Conservation (phyloP, 2,888 invertebrate genomes). For the Hirtodrosophila duncani region DNA sequence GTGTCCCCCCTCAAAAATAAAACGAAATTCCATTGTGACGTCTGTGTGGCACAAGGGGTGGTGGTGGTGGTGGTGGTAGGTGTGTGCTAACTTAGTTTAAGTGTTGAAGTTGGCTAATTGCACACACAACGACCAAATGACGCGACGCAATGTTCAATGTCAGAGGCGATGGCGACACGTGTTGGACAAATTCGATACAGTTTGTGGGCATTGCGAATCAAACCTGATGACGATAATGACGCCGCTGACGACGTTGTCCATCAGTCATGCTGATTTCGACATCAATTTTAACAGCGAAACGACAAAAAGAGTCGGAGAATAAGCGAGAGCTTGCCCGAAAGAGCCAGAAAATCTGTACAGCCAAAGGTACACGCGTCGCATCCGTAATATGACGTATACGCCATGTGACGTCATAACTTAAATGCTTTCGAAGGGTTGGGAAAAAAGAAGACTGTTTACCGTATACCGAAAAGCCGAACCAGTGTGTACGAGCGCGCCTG, state of each 20-base stretch:
- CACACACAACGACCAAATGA: conserved; percentile 5
- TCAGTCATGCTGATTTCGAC: conserved; percentile 3
- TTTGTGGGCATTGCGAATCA: conserved; percentile 4
- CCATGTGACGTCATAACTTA: too few species aligned
- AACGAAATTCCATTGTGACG: neutral
- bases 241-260: conserved; percentile 1
- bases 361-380: too few species aligned
- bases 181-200: conserved; percentile 17
- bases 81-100: neutral
- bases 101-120: conserved; percentile 6
- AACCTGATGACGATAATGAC: conserved; percentile 17
- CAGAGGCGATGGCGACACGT: conserved; percentile 21
- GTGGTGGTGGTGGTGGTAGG: neutral
- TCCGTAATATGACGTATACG: too few species aligned
- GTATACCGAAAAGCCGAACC: conserved; percentile 7
- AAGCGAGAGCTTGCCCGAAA: too few species aligned
- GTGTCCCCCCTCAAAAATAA: too few species aligned
- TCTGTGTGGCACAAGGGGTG: neutral
- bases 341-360: too few species aligned
- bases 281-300: too few species aligned
- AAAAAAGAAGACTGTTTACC: too few species aligned
- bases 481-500: conserved; percentile 17
- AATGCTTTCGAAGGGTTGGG: too few species aligned
- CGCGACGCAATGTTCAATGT: conserved; percentile 2
- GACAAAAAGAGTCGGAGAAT: too few species aligned